Conservation (phyloP, 2,113 vertebrate genomes). For the Elachura formosa region DNA sequence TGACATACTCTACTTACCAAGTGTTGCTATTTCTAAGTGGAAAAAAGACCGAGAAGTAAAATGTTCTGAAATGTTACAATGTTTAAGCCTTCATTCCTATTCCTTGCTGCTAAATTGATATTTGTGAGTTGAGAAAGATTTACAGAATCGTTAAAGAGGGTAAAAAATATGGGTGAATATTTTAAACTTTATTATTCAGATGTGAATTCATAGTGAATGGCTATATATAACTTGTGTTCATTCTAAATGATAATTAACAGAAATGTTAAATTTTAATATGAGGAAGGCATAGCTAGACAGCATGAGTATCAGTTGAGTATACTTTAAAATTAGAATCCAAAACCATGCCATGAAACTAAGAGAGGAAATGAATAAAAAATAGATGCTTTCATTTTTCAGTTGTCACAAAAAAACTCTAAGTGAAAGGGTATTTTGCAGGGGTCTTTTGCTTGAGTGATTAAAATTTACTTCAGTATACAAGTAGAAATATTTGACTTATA, state of each 20-base stretch:
- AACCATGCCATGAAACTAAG: background rate
- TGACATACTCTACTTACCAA: background rate
- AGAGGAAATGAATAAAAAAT: background rate
- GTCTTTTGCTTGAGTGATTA: background rate
- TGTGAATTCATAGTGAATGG: background rate
- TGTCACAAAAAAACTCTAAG: background rate
- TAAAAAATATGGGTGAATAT: background rate
- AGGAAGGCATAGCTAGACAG: background rate
- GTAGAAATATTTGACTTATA: background rate
- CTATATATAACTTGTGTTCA: background rate
- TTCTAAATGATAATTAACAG: background rate
- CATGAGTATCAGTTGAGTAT: background rate
- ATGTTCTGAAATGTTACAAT: background rate
- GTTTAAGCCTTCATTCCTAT: background rate
- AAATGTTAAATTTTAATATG: background rate
- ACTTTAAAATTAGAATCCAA: background rate
- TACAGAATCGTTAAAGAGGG: background rate
- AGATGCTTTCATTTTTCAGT: background rate
- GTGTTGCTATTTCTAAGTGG: background rate
- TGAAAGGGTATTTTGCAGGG: background rate
- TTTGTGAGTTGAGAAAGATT: background rate
- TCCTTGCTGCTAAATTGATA: background rate
- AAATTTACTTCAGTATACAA: background rate
- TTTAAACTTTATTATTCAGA: background rate
- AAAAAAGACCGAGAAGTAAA: background rate